Evolutionary conservation across 1,140 invertebrate genomes (phyloP).

Genomic region (Aphidius ervi): DNA sequence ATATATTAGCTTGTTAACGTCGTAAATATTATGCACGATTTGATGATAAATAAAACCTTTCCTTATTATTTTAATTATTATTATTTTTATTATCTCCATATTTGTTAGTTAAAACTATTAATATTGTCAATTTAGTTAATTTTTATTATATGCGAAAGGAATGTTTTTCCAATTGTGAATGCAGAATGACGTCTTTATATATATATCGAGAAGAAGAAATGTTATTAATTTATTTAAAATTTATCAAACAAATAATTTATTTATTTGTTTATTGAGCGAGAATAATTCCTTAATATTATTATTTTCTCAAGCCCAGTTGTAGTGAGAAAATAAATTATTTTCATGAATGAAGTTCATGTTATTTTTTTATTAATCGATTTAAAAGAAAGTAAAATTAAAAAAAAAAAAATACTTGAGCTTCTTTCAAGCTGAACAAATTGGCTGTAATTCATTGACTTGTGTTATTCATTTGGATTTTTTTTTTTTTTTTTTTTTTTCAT

Average conservation of each 20-base stretch:
- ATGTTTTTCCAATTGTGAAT: constrained; percentile 57
- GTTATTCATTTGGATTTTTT: neutral
- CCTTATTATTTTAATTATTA: constrained; percentile 25
- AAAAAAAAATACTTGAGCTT: too few species aligned
- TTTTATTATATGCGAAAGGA: constrained; percentile 40
- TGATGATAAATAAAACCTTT: constrained; percentile 29
- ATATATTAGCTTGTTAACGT: constrained; percentile 34
- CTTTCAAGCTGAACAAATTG: too few species aligned
- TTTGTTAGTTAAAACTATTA: constrained; percentile 26
- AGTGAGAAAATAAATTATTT: too few species aligned
- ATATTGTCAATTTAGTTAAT: constrained; percentile 31
- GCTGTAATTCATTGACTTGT: neutral
- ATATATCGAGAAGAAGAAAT: too few species aligned
- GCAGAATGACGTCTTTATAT: constrained; percentile 38
- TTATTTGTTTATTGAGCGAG: too few species aligned
- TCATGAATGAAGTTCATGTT: too few species aligned
- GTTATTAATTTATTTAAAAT: too few species aligned
- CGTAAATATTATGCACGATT: constrained; percentile 49
- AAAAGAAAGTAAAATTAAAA: constrained; percentile 4
- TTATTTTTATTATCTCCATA: too few species aligned
- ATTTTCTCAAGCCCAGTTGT: too few species aligned
- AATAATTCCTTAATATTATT: too few species aligned
- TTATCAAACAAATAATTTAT: too few species aligned
- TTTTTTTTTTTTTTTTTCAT: constrained; percentile 2
- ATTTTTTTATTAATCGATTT: neutral